Conservation (phyloP, 2,888 invertebrate species). For the Melinopterus prodromus region DNA sequence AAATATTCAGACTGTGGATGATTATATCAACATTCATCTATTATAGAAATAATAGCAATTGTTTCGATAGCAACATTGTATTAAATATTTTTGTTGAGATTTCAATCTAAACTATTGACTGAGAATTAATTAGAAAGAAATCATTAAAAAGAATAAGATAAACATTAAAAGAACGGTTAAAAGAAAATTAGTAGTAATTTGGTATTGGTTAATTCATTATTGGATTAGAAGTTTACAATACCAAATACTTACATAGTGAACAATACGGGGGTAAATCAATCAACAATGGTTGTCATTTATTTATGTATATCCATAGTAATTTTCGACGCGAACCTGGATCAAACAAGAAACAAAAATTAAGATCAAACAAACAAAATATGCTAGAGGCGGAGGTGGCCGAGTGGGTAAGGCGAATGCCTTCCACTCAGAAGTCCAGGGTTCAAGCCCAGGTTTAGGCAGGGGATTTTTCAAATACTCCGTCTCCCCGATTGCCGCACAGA, state of each 20-base stretch:
- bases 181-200: neutral
- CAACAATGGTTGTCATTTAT: neutral
- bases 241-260: constrained; percentile 4
- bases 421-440: no score
- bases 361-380: neutral
- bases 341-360: neutral
- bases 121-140: neutral
- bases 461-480: no score
- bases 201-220: neutral
- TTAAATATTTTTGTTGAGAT: neutral
- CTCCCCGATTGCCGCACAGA: no score
- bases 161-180: neutral
- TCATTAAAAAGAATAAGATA: neutral
- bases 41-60: no score
- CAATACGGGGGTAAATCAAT: neutral
- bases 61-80: neutral
- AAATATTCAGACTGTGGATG: no score
- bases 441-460: no score
- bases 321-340: neutral
- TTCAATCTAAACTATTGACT: neutral
- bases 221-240: neutral
- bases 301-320: neutral
- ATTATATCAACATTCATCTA: no score
- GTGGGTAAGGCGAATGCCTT: no score
- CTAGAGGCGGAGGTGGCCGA: no score